Evolutionary conservation across 1,140 invertebrate genomes (phyloP).

Genomic region (Rhynchophorus ferrugineus): DNA sequence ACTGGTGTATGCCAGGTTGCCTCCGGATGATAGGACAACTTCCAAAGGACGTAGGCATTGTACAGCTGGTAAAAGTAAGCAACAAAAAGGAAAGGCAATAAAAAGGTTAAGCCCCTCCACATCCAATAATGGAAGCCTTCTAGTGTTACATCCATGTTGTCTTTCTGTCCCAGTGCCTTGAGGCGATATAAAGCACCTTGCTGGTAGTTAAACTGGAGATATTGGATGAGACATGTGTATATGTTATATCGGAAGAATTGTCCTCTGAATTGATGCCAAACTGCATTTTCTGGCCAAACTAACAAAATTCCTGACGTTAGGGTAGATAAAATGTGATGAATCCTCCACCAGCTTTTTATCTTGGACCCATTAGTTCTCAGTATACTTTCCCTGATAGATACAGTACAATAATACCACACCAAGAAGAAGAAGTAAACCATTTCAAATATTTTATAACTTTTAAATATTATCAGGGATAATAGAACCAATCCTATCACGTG

Average conservation of each 20-base stretch:
- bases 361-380: constrained; percentile 82
- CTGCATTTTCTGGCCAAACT: constrained; percentile 90
- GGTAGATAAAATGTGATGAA: constrained; percentile 95
- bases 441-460: constrained; percentile 68
- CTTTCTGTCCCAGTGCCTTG: constrained; percentile 86
- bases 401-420: constrained; percentile 98
- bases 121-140: constrained; percentile 99
- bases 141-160: constrained; percentile 98
- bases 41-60: constrained; percentile 80
- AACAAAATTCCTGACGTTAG: constrained; percentile 84
- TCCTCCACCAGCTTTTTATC: constrained; percentile 96
- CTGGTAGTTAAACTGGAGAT: constrained; percentile 77
- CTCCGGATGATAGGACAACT: constrained; percentile 60
- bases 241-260: constrained; percentile 90
- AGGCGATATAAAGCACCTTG: constrained; percentile 88
- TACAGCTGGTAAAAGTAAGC: constrained; percentile 93
- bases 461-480: constrained; percentile 67
- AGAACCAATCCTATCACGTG: constrained; percentile 83
- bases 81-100: constrained; percentile 91
- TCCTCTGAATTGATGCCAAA: constrained; percentile 80
- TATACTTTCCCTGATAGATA: constrained; percentile 96
- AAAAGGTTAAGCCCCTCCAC: constrained; percentile 93
- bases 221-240: constrained; percentile 62
- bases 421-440: constrained; percentile 88
- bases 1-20: constrained; percentile 87